A percentile compares a stretch with the other conserved stretches of the same genome.
These are phyloP conservation scores for Caenorhabditis macrosperma DNA, from an alignment of 2,888 invertebrate species.

Conservation along the genomic window DNA sequence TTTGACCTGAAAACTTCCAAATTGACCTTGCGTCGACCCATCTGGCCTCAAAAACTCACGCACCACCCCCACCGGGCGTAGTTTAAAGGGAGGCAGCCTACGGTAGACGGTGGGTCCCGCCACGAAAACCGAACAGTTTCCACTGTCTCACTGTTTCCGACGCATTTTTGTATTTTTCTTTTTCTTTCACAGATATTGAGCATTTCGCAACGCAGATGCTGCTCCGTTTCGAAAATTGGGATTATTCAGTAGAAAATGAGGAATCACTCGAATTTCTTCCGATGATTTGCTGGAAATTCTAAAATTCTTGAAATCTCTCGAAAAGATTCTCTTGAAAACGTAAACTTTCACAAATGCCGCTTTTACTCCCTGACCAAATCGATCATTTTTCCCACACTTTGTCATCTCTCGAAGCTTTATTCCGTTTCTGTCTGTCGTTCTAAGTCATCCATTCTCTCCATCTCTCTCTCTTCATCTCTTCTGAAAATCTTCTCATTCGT, in stretches of 20 bases:
- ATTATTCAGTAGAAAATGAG: too few relatives aligned
- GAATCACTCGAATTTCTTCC: too few relatives aligned
- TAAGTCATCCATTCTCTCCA: neutral
- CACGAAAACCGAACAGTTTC: conserved; percentile 4
- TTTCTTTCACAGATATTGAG: neutral
- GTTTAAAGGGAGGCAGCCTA: neutral
- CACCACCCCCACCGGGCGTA: neutral
- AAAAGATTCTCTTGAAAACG: too few relatives aligned
- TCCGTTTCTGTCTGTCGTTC: too few relatives aligned
- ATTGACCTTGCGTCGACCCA: conserved; percentile 4
- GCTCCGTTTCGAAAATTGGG: too few relatives aligned
- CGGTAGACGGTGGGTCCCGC: conserved; percentile 18
- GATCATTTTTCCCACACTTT: too few relatives aligned
- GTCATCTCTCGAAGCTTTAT: too few relatives aligned
- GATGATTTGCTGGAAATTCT: too few relatives aligned
- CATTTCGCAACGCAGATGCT: too few relatives aligned
- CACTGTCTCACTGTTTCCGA: neutral
- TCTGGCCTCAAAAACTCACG: neutral
- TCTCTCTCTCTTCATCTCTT: neutral
- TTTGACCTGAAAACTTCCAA: neutral
- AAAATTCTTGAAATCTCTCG: too few relatives aligned
- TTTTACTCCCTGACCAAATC: too few relatives aligned
- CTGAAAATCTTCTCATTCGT: neutral
- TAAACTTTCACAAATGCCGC: too few relatives aligned
- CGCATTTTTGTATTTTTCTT: neutral